Evolutionary conservation across 1,140 invertebrate species (phyloP), one percentile per base, ranked within the genome.

Genomic region (Chionoecetes opilio): DNA sequence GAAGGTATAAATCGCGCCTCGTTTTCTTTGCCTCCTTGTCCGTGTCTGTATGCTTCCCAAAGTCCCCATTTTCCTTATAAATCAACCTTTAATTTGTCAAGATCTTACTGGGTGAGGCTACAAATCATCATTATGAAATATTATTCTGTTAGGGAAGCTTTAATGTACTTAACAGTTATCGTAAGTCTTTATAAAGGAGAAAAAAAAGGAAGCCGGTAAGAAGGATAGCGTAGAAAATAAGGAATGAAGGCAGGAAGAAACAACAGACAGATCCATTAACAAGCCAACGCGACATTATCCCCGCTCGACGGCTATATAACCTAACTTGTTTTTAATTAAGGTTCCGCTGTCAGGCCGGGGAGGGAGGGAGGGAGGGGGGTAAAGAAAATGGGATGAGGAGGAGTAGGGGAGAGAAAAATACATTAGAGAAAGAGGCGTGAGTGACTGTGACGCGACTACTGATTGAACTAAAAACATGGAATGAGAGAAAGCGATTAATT

Each of bases 281-380:
- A 75, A n/a, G 63, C 63, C 63, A 75, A n/a, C 63, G 5, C 11
- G 63, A 75, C 63, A 75, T 75, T 75, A 75, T 75, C 63, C 63
- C 21, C 21, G 21, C 11, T 75, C 63, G 26, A 75, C 63, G 63
- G 63, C 63, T 75, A 75, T 75, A 75, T 75, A 75, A 75, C 63
- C 63, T 75, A 75, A 75, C 63, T 75, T 75, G 63, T 75, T 75
- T 75, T 75, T 75, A 75, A 75, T 75, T 75, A 75, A 89, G 87
- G 87, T 89, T 37, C 37, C 41, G 87, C 41, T 89, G 87, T 75
- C 63, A 75, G 63, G 1, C 63, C 21, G 63, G 21, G 8, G 63
- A 75, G 63, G 21, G 21, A 26, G 63, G 21, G 63, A 26, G 21
- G 63, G 63, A n/a, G 63, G 63, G 21, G 63, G 63, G 21, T 17